These are phyloP conservation scores for Dasyprocta punctata DNA, from an alignment of 2,113 vertebrate species.

Conservation along the genomic window DNA sequence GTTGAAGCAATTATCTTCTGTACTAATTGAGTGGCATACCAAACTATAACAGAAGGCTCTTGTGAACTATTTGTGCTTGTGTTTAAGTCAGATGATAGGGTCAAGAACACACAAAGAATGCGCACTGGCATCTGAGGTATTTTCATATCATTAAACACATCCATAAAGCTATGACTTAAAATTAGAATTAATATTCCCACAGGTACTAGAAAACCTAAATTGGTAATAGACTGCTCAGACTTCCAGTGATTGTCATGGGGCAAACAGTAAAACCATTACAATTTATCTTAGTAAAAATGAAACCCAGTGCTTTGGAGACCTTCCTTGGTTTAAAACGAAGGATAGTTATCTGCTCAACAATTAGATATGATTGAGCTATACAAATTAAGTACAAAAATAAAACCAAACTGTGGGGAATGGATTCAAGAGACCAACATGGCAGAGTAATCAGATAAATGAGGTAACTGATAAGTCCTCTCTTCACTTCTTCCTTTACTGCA, in stretches of 20 bases:
- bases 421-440: neutral
- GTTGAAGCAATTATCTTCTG: constrained; percentile 1
- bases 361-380: constrained; percentile 1
- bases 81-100: neutral
- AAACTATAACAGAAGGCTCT: neutral
- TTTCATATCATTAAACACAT: constrained; percentile 47
- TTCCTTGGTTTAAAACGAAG: constrained; percentile 45
- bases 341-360: constrained; percentile 17
- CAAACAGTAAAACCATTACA: constrained; percentile 32
- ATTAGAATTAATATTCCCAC: constrained; percentile 30
- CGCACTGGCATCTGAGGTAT: neutral
- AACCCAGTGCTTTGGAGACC: constrained; percentile 4
- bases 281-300: constrained; percentile 30
- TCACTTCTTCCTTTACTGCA: neutral
- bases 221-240: constrained; percentile 35
- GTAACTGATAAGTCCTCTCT: neutral
- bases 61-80: neutral
- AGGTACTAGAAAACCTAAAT: constrained; percentile 21
- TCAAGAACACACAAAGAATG: constrained; percentile 11
- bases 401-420: constrained; percentile 19
- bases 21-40: neutral
- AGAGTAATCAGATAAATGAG: constrained; percentile 22
- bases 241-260: neutral
- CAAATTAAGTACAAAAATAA: constrained; percentile 25
- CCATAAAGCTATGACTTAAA: constrained; percentile 33